Evolutionary conservation across 2,113 vertebrate genomes (phyloP), one percentile per base, ranked within the genome.

Genomic region (Passer montanus): DNA sequence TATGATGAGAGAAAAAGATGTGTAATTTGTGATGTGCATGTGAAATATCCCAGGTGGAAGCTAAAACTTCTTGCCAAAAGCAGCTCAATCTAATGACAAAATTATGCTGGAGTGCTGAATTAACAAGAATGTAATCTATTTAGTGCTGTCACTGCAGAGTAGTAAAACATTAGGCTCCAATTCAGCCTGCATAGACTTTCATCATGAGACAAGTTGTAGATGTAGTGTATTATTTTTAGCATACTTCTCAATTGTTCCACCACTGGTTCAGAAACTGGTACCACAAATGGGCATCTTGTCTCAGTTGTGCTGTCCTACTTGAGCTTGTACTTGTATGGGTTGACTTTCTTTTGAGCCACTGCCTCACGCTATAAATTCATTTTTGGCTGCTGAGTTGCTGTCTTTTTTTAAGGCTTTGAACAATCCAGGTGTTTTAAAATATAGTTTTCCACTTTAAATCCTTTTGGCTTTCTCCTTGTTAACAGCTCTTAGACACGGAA

Each of bases 101-200:
- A 84, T 89, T 89, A 31, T 86, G 28, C 55, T 88, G 58, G 59
- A 88, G 19, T 84, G 50, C n/a, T 86, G 76, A 95, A 92, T 88
- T 90, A 92, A 88, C 58, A 92, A 68, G 75, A 83, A 91, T 73
- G n/a, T 76, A 83, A 89, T 84, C 26, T 84, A 73, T 88, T 92
- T 90, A 94, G 18, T 80, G 50, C 33, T 95, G 55, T 58, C 76
- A 89, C 68, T 77, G 30, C n/a, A 81, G 31, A 69, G 31, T 11
- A 88, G 41, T 79, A 83, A 68, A 85, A 86, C 13, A 86, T n/a
- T 80, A 80, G 49, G 23, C 26, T 92, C 21, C 19, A 47, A 43
- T 52, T 90, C 49, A 80, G 13, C 17, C 52, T 79, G 49, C 72
- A 72, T 11, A 79, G 35, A 19, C 31, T 76, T 60, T 60, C 59